Percentiles rank a stretch among this genome's conserved stretches.
Conservation (phyloP, 1,140 invertebrate genomes). For the Drosophila pruinosa region DNA sequence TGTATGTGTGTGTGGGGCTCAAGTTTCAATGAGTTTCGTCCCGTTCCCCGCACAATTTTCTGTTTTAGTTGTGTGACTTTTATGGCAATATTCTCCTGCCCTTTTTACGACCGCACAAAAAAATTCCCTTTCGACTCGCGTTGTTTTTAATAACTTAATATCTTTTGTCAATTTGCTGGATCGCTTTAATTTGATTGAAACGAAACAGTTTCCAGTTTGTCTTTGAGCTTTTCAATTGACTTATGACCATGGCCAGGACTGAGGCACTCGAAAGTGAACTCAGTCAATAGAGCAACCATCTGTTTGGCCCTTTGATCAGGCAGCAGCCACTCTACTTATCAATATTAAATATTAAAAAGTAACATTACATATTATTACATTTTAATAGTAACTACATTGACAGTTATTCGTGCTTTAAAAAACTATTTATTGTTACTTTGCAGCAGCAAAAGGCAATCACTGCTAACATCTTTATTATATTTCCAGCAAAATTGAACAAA, state of each 20-base stretch:
- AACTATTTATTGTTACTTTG: neutral
- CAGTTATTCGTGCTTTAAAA: too few relatives aligned
- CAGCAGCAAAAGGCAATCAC: neutral
- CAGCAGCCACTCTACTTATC: neutral
- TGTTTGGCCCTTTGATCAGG: neutral
- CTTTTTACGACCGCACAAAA: neutral
- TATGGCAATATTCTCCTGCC: slow-evolving; percentile 32
- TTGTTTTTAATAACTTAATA: slow-evolving; percentile 78
- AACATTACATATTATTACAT: too few relatives aligned
- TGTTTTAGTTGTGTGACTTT: slow-evolving; percentile 46
- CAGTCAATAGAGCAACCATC: slow-evolving; percentile 6
- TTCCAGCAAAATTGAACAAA: slow-evolving; percentile 5
- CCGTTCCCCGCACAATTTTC: slow-evolving; percentile 19
- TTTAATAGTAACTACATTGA: too few relatives aligned
- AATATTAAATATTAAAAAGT: neutral
- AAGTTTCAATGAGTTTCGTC: slow-evolving; percentile 48
- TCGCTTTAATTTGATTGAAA: slow-evolving; percentile 73
- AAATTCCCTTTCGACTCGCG: slow-evolving; percentile 6
- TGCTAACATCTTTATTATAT: neutral
- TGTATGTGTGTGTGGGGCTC: slow-evolving; percentile 19
- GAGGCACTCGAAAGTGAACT: slow-evolving; percentile 7
- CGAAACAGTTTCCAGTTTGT: slow-evolving; percentile 52
- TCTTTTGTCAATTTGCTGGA: slow-evolving; percentile 58
- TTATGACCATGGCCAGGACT: slow-evolving; percentile 17
- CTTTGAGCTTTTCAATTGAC: slow-evolving; percentile 36